Conservation (phyloP, 2,888 invertebrate genomes). For the Corythucha ciliata region DNA sequence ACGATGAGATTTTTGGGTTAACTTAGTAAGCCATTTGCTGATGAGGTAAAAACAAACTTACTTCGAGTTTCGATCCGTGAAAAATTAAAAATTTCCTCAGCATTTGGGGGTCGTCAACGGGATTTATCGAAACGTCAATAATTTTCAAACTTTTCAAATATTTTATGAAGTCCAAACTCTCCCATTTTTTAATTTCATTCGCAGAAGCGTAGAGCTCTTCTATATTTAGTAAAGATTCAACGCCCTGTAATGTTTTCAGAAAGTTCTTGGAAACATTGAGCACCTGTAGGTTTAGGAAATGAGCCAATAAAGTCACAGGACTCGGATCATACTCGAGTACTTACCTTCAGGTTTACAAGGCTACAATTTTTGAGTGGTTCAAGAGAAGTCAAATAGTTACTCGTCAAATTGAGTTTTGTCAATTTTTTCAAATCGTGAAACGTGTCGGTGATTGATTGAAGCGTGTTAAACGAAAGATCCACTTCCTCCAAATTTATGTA, state of each 20-base stretch:
- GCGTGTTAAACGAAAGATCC: slow-evolving; percentile 16
- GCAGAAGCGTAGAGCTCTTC: slow-evolving; percentile 26
- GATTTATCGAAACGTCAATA: slow-evolving; percentile 25
- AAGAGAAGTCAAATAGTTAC: slow-evolving; percentile 17
- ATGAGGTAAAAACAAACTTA: no score
- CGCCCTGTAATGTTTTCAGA: slow-evolving; percentile 14
- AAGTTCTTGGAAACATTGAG: slow-evolving; percentile 28
- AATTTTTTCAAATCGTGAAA: slow-evolving; percentile 9
- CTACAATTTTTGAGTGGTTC: no score
- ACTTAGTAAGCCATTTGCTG: no score
- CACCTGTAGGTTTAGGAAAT: slow-evolving; percentile 15
- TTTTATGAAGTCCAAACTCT: slow-evolving; percentile 22
- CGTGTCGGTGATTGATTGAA: neutral
- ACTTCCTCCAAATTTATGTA: slow-evolving; percentile 13
- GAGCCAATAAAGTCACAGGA: no score
- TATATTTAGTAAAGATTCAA: slow-evolving; percentile 12
- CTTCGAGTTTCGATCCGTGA: slow-evolving; percentile 17
- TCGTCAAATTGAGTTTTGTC: slow-evolving; percentile 8
- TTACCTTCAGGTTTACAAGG: no score
- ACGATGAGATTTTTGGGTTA: no score
- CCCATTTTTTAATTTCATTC: slow-evolving; percentile 22
- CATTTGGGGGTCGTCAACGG: slow-evolving; percentile 20
- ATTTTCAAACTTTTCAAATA: slow-evolving; percentile 22
- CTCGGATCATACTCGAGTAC: no score
- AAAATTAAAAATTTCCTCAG: slow-evolving; percentile 24